Base-by-base conservation (phyloP, 2,888 invertebrate genomes). In the Cryptocheilus praepositus region DNA sequence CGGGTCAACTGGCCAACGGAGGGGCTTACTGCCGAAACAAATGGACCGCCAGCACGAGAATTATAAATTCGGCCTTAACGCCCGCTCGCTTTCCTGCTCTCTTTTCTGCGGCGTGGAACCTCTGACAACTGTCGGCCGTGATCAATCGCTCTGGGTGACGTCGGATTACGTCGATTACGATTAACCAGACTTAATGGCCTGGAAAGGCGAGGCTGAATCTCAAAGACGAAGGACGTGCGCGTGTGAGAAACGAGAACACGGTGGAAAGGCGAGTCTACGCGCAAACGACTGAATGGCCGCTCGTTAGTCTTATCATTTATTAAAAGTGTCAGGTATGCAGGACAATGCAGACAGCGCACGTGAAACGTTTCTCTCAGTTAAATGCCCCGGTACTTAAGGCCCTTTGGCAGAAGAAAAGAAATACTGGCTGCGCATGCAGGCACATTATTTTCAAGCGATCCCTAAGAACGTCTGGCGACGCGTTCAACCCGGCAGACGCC, bases 1-100 rank as follows among this genome's bases (percentile, higher is more conserved):
- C 36, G 25, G 3, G 25, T 11, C 13, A 11, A 7, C 36, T 36
- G 7, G 36, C 36, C 25, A 5, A 7, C 36, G 36, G 7, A 11
- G 36, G 36, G 11, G 28, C 7, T 36, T 21, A 18, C 67, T 70
- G 73, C 70, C 67, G 72, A 77, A 77, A 73, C 77, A 77, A 77
- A 77, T 77, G 74, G 77, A 70, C 73, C 61, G 64, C 7, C 49
- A 56, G 65, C 75, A 75, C 75, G 77, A 74, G 65, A 77, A 59
- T 70, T 62, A 53, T 76, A 70, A 63, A 64, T 54, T 36, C 16
- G 15, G 5, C 16, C 4, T 45, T 15, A 1, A 3, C 16, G 57
- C 15, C 7, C 36, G 36, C 36, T 36, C 7, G 28, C 11, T 36
- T 36, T 11, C 25, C 53, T 2, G 62, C 62, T 59, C 52, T 60